Percentiles rank a stretch among this genome's conserved stretches.
phyloP scores from a whole-genome alignment of 1,140 invertebrate species.

The Saccostrea echinata region DNA sequence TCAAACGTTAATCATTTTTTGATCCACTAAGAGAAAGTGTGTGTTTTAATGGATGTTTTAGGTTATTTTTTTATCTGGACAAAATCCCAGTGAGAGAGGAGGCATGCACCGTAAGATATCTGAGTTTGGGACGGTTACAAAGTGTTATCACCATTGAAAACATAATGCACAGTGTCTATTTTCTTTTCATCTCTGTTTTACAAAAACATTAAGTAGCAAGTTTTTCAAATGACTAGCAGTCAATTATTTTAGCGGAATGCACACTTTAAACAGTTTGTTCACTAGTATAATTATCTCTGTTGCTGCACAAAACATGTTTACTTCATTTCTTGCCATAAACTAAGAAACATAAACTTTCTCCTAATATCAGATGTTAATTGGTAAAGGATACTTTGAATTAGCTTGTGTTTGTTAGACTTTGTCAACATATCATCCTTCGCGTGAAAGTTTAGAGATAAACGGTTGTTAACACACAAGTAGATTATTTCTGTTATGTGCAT shows the following conservation, averaged over 20 bases:
- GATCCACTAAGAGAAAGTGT: background rate
- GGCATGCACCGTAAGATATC: background rate
- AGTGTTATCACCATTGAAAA: constrained; percentile 14
- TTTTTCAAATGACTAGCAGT: constrained; percentile 26
- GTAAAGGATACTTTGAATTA: background rate
- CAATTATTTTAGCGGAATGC: constrained; percentile 19
- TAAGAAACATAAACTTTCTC: background rate
- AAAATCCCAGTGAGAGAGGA: background rate
- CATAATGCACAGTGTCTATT: constrained; percentile 1
- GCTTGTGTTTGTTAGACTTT: background rate
- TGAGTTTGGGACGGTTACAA: background rate
- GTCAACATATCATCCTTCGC: background rate
- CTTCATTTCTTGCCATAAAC: constrained; percentile 8
- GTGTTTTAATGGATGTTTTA: background rate
- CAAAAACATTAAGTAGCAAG: constrained; percentile 9
- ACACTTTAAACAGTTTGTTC: background rate
- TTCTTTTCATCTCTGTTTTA: constrained; percentile 26
- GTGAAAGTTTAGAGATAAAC: background rate
- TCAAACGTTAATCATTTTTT: background rate
- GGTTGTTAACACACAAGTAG: background rate
- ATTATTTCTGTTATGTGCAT: background rate
- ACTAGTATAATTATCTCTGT: background rate
- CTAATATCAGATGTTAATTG: background rate
- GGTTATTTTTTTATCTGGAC: background rate
- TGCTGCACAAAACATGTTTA: constrained; percentile 15